A percentile compares a stretch with the other conserved stretches of the same genome.
Conservation (phyloP, 2,797 vertebrate genomes). For the Erethizon dorsatum region DNA sequence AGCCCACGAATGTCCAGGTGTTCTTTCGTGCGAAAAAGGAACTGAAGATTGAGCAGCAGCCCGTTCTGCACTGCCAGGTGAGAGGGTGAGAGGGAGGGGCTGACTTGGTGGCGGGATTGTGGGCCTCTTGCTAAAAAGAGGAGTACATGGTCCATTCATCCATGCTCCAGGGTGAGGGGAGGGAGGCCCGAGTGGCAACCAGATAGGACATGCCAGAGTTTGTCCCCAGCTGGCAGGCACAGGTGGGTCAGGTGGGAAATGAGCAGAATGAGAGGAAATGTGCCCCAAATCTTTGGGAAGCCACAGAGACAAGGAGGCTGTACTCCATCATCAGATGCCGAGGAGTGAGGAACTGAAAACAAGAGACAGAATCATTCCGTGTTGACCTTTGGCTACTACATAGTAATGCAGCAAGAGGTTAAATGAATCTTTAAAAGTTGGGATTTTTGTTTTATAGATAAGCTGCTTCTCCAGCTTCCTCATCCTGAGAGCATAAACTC, state of each 20-base stretch:
- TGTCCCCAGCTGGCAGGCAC: neutral
- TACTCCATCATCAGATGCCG: neutral
- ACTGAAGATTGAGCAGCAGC: constrained; percentile 90
- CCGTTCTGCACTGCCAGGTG: constrained; percentile 94
- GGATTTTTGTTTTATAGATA: neutral
- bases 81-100: neutral
- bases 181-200: neutral
- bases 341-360: neutral
- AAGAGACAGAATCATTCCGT: neutral
- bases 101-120: fast-evolving
- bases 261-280: neutral
- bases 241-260: neutral
- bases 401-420: neutral
- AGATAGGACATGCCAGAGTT: neutral
- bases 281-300: neutral
- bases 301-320: neutral
- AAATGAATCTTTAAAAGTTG: neutral
- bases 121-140: neutral
- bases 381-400: neutral
- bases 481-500: neutral
- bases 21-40: constrained; percentile 91
- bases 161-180: neutral
- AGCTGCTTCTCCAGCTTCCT: neutral
- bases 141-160: neutral
- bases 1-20: constrained; percentile 89